Conservation (phyloP, 2,888 invertebrate genomes). For the Agonopterix heracliana region DNA sequence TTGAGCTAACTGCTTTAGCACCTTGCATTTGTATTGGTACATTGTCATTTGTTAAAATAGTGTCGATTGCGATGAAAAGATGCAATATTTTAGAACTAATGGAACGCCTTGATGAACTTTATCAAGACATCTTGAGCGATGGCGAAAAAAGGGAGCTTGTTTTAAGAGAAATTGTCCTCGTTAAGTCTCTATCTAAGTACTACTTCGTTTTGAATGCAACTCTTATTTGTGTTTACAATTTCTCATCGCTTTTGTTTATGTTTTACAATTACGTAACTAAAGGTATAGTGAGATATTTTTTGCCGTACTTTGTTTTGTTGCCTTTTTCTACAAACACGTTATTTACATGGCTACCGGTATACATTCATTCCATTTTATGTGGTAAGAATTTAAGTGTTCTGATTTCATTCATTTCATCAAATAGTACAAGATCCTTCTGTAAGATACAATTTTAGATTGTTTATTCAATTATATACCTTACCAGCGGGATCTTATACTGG, state of each 20-base stretch:
- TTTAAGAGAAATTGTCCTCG: conserved; percentile 28
- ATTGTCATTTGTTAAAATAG: conserved; percentile 37
- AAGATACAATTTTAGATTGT: too few relatives aligned
- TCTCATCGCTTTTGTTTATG: conserved; percentile 42
- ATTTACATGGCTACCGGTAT: conserved; percentile 42
- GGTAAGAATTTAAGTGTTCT: conserved; percentile 32
- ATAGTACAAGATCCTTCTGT: too few relatives aligned
- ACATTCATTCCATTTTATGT: conserved; percentile 32
- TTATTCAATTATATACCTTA: too few relatives aligned
- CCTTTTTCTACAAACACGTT: conserved; percentile 48
- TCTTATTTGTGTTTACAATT: conserved; percentile 53
- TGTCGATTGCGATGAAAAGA: conserved; percentile 12
- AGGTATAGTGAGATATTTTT: conserved; percentile 26
- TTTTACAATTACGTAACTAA: conserved; percentile 32
- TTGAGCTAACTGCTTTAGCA: conserved; percentile 45
- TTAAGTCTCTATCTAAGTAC: conserved; percentile 42
- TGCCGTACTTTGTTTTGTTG: conserved; percentile 47
- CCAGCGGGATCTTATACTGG: too few relatives aligned
- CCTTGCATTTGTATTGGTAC: conserved; percentile 43
- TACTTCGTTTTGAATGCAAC: conserved; percentile 46
- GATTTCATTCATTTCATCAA: too few relatives aligned
- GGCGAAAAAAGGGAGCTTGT: conserved; percentile 27
- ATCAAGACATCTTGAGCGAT: conserved; percentile 29
- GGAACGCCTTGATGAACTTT: conserved; percentile 28
- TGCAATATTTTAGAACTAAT: conserved; percentile 33